Evolutionary conservation across 2,797 vertebrate species (phyloP).

Genomic region (Heliangelus exortis): DNA sequence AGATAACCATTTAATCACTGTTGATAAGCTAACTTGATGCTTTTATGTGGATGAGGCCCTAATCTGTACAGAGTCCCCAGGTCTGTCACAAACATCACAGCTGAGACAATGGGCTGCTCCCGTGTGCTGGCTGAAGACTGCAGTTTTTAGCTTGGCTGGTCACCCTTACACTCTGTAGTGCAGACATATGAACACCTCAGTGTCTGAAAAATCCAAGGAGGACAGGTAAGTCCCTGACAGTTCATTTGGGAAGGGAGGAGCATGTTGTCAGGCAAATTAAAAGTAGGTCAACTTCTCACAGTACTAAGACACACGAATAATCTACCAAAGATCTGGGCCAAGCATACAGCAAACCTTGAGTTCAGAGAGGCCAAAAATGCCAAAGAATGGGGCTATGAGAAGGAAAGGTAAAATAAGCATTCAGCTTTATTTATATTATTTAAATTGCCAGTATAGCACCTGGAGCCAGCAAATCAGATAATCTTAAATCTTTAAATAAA

Average conservation of each 20-base stretch:
- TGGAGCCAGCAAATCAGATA: not conserved
- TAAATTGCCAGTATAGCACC: not conserved
- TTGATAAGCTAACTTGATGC: not conserved
- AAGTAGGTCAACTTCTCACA: not conserved
- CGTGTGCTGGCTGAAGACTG: accelerated
- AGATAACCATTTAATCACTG: not conserved
- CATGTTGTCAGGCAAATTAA: not conserved
- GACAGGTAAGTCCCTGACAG: not conserved
- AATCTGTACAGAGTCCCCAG: not conserved
- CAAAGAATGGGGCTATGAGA: not conserved
- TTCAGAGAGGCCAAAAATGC: not conserved
- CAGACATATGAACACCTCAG: not conserved
- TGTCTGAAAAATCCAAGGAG: not conserved
- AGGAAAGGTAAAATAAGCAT: not conserved
- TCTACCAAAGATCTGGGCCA: not conserved
- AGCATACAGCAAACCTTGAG: not conserved
- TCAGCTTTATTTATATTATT: not conserved
- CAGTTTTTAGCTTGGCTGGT: not conserved
- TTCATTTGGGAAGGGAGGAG: not conserved
- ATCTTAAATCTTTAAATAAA: not conserved
- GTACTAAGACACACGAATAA: not conserved
- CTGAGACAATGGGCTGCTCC: not conserved
- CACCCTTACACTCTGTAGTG: not conserved
- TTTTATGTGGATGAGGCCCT: not conserved
- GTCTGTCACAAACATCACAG: not conserved